Conservation (phyloP, 1,140 invertebrate species). For the Diploscapter pachys region DNA sequence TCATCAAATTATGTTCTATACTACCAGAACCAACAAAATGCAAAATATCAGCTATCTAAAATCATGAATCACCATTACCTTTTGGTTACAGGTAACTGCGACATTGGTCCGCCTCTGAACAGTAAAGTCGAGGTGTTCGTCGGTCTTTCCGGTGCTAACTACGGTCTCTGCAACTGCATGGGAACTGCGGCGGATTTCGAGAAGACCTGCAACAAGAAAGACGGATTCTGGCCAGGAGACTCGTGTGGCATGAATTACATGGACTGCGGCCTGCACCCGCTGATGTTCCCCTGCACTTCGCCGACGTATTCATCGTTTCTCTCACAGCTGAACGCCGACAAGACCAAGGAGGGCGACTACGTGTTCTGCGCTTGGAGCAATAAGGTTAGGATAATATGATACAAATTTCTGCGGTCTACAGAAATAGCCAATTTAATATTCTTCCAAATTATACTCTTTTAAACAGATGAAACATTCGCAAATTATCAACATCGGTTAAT, state of each 20-base stretch:
- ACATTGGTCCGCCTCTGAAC: conserved; percentile 32
- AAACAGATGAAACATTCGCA: too few species aligned
- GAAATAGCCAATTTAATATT: too few species aligned
- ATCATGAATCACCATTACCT: background rate
- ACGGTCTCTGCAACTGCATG: conserved; percentile 38
- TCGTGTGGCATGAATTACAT: conserved; percentile 19
- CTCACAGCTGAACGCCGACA: conserved; percentile 16
- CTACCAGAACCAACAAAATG: background rate
- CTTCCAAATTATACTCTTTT: too few species aligned
- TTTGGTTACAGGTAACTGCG: conserved; percentile 30
- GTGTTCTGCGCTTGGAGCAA: conserved; percentile 37
- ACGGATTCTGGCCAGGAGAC: conserved; percentile 43
- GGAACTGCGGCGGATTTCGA: conserved; percentile 6
- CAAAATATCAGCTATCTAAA: background rate
- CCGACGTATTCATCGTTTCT: conserved; percentile 29
- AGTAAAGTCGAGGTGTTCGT: conserved; percentile 38
- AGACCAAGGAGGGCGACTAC: conserved; percentile 19
- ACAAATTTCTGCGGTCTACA: too few species aligned
- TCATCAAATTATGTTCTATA: background rate
- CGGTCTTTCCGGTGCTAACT: conserved; percentile 41
- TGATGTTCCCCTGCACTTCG: conserved; percentile 1
- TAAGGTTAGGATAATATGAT: background rate
- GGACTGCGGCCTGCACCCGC: conserved; percentile 20
- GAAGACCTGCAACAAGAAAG: conserved; percentile 38
- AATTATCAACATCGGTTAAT: too few species aligned